Evolutionary conservation across 2,113 vertebrate genomes (phyloP).

Genomic region (Psilopsiagon aurifrons): DNA sequence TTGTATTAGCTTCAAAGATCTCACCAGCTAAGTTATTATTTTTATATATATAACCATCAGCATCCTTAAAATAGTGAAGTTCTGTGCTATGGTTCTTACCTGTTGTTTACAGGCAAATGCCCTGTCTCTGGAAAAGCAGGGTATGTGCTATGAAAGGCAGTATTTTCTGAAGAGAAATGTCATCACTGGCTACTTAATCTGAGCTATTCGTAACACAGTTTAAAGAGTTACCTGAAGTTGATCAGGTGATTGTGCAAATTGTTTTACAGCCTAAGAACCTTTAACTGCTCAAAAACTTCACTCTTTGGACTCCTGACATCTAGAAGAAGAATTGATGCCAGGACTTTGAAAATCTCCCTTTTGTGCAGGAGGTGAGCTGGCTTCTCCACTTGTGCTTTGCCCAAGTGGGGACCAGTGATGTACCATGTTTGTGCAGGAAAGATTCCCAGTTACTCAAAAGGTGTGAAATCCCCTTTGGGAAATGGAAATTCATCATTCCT

Average conservation of each 20-base stretch:
- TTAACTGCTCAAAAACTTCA: not conserved
- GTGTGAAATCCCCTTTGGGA: not conserved
- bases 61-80: not conserved
- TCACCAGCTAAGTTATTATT: not conserved
- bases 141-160: not conserved
- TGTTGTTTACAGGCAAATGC: conserved; percentile 36
- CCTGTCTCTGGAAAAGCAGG: not conserved
- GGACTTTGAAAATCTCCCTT: not conserved
- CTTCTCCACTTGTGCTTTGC: not conserved
- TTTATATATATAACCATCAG: not conserved
- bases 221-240: not conserved
- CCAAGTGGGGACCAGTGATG: not conserved
- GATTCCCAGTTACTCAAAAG: not conserved
- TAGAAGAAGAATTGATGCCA: not conserved
- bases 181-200: not conserved
- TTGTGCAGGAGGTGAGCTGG: not conserved
- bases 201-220: not conserved
- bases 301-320: not conserved
- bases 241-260: not conserved
- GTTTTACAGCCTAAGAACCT: not conserved
- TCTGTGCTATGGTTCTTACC: not conserved
- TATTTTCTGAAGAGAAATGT: not conserved
- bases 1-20: not conserved
- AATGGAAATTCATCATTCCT: not conserved
- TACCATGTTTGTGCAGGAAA: not conserved